Evolutionary conservation across 2,797 vertebrate genomes (phyloP), one percentile per base, ranked within the genome.

Genomic region (Leuciscus waleckii): DNA sequence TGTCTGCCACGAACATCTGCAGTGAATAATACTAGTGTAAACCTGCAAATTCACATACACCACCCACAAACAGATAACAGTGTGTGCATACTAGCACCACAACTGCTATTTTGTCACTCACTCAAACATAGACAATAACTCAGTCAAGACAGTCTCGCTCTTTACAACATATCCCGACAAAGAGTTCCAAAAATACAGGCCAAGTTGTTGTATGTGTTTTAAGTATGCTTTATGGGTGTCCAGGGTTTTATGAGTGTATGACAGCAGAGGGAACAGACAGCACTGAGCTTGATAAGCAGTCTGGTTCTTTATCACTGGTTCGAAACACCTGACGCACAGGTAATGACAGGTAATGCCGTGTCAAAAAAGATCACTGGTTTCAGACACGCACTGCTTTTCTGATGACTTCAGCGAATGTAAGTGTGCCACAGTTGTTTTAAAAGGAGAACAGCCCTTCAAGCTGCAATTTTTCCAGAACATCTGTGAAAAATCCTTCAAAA

Each of bases 341-440:
- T 93, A 92, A 94, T 92, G 84, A 93, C 84, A 82, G 90, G 82
- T 92, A 91, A 87, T 87, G 79, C 76, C 70, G 71, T 88, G 29
- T 74, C 5, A 61, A 73, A 77, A 77, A 73, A 79, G 56, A 82
- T 85, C 13, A 68, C 79, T 56, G 21, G 61, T 69, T 67, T 82
- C 41, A 69, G 54, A 46, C 35, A 77, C 68, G 73, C 21, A 39
- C 39, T 13, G 58, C 39, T 63, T 67, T 70, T 54, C 14, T 84
- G 29, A 78, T 78, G 74, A 84, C 87, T 75, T 4, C 21, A 80
- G 88, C 81, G 63, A 83, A 90, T 23, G 26, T 88, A 83, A 63
- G 89, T 92, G 86, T 91, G 92, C 86, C 90, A 32, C 69, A 78
- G 89, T 90, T 29, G 90, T 61, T 68, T 51, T 54, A 19, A 46